These are phyloP conservation scores for Entomyzon cyanotis DNA, from an alignment of 2,113 vertebrate species.

Conservation along the genomic window DNA sequence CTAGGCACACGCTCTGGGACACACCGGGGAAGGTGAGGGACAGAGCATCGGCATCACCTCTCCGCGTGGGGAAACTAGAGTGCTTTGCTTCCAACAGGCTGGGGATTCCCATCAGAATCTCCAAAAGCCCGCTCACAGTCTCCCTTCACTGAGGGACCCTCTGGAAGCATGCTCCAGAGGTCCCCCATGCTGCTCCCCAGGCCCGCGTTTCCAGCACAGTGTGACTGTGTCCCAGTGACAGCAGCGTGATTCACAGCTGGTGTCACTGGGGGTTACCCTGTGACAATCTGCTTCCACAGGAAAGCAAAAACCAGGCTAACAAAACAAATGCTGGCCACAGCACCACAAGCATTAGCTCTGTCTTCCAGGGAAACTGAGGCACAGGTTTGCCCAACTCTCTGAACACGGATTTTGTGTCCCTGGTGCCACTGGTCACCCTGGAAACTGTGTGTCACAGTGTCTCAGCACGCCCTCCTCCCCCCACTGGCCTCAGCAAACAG, in stretches of 20 bases:
- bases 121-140: not conserved
- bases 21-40: not conserved
- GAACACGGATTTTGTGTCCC: not conserved
- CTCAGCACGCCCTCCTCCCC: not conserved
- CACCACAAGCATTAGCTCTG: not conserved
- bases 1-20: not conserved
- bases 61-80: fast-evolving
- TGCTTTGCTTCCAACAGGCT: not conserved
- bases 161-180: not conserved
- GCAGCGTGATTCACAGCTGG: not conserved
- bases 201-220: fast-evolving
- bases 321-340: not conserved
- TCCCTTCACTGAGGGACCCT: fast-evolving
- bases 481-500: not conserved
- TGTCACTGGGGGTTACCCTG: not conserved
- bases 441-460: not conserved
- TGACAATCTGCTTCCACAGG: not conserved
- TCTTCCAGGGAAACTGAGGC: not conserved
- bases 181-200: not conserved
- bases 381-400: not conserved
- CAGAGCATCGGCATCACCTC: not conserved
- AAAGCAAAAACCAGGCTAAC: not conserved
- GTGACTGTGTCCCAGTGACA: not conserved
- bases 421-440: not conserved
- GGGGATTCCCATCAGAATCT: too few relatives aligned